Evolutionary conservation across 2,888 invertebrate species (phyloP), one percentile per base, ranked within the genome.

Genomic region (Drosophila eohydei): DNA sequence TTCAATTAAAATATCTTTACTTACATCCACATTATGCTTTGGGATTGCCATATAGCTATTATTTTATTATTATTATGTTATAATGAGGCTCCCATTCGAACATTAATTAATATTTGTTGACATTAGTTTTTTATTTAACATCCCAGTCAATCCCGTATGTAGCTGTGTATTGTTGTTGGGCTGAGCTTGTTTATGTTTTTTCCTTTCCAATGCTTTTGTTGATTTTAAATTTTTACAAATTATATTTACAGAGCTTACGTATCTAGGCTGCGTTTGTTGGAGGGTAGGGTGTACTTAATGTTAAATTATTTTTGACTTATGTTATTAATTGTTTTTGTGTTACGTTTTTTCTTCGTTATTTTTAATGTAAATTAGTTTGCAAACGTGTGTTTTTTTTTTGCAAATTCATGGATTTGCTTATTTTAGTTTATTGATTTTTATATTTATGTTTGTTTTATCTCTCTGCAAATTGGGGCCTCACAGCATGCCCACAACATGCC

Each of bases 231-330:
- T 74, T 86, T 89, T 87, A 87, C 86, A 89, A 78, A 65, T 82
- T 82, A 82, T 87, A 87, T 87, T 89, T 87, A 87, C 86, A 87
- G 77, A 71, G 67, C 86, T 87, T 87, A 87, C 72, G 43, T 65
- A 48, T 60, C 86, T 87, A 87, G 74, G 84, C 82, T 79, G 89
- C 82, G 60, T 80, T 69, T 71, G 59, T 83, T 87, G 86, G 89
- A 87, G 87, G 86, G 86, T 87, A 89, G 89, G 81, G 82, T 87
- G 88, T 89, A 89, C 86, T 87, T 87, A 87, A 71, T 73, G 57
- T 68, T 72, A 84, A 79, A 87, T 78, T 78, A 69, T 81, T 83
- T 86, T 65, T 78, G 80, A 63, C 88, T 86, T 90, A 88, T 43
- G 38, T 70, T 83, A 89, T 81, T 88, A 85, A 78, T 88, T 89